Base-by-base conservation (phyloP, 2,113 vertebrate genomes). In the Artemisiospiza belli region DNA sequence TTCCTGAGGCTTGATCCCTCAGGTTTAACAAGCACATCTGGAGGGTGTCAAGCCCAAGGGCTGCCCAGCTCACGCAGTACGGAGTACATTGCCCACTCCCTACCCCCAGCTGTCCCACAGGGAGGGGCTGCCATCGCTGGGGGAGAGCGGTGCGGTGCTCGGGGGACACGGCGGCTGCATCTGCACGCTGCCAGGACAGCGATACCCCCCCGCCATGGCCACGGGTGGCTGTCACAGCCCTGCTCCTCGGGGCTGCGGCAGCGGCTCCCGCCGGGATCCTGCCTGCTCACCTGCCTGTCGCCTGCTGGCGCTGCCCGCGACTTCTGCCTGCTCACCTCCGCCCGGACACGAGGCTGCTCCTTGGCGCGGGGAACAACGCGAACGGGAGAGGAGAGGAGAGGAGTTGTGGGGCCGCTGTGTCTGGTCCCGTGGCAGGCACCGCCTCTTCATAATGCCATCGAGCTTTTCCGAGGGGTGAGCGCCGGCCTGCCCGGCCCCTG, bases 61-160 rank as follows among this genome's bases (percentile, higher is more conserved):
- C 69, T 81, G 57, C 51, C 55, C 2, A 0, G 3, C 0, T 14
- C 35, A 18, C 0, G 0, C 2, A 0, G n/a, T 23, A 6, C 0
- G 0, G 28, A 72, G 62, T 9, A 51, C 1, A 1, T 2, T 6
- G 16, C 44, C 23, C 7, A 1, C 28, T 39, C n/a, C 41, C 31
- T 64, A 19, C 0, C 13, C 15, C 30, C 6, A 0, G 11, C 33
- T 89, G 9, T 44, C 49, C 6, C 1, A 4, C 3, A 4, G 7
- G 15, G 63, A 12, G 58, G 37, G 33, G 11, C 23, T 70, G 70
- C 64, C 44, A 3, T 13, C 1, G 3, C 5, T 17, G 18, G 18
- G 55, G 51, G 1, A 70, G 8, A 63, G 27, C 2, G 1, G 37
- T 19, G 69, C 0, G 0, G 31, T 66, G 37, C 1, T 47, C 46